Evolutionary conservation across 2,113 vertebrate species (phyloP).

Genomic region (Zingel zingel): DNA sequence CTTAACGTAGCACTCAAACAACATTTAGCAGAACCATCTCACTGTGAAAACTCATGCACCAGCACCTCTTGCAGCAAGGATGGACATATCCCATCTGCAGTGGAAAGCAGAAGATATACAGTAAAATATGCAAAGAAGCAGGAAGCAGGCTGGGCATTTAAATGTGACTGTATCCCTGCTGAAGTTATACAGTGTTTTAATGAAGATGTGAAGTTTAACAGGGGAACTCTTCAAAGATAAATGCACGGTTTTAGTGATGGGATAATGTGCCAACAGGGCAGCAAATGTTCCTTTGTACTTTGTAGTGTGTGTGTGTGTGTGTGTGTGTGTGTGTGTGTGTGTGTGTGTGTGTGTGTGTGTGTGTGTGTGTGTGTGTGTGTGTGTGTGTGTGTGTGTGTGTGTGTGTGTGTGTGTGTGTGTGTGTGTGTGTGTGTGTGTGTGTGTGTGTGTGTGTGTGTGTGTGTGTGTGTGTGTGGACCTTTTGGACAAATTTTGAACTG

Average conservation of each 20-base stretch:
- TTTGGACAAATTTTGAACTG: conserved; percentile 52
- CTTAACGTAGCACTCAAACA: conserved; percentile 39
- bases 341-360: conserved; percentile 51
- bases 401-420: conserved; percentile 51
- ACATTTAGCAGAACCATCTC: conserved; percentile 61
- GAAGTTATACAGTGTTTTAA: conserved; percentile 21
- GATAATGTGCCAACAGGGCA: conserved; percentile 58
- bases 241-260: conserved; percentile 35
- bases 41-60: conserved; percentile 72
- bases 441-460: conserved; percentile 27
- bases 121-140: conserved; percentile 46
- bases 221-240: conserved; percentile 6
- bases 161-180: conserved; percentile 11
- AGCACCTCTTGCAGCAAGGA: conserved; percentile 43
- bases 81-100: conserved; percentile 32
- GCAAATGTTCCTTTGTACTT: conserved; percentile 50
- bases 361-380: conserved; percentile 27
- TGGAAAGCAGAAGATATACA: background rate
- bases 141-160: conserved; percentile 24
- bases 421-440: conserved; percentile 51
- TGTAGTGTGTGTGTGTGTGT: conserved; percentile 35
- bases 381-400: conserved; percentile 35
- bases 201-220: background rate
- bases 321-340: conserved; percentile 51
- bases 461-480: conserved; percentile 38